Percentiles rank a stretch among this genome's conserved stretches.
These are phyloP conservation scores for Archilochus colubris DNA, from an alignment of 2,113 vertebrate species.

Conservation along the genomic window DNA sequence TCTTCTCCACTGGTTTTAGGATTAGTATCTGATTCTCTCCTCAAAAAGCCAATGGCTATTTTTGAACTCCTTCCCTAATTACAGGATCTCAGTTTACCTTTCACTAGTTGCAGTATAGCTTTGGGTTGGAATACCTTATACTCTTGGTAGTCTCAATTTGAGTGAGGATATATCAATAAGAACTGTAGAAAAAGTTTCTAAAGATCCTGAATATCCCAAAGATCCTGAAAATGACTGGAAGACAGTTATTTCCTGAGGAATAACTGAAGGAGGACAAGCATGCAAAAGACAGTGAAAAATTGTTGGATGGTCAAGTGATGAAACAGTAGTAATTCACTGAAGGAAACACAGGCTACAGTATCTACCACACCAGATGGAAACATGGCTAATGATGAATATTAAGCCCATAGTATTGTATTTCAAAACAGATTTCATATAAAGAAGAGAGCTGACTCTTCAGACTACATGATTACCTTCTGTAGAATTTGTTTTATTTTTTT, in stretches of 20 bases:
- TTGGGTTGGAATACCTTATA: neutral
- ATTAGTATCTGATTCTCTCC: accelerated
- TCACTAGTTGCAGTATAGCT: neutral
- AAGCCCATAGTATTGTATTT: neutral
- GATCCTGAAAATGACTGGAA: neutral
- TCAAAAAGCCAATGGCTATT: neutral
- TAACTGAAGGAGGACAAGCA: neutral
- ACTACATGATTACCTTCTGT: neutral
- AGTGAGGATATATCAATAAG: neutral
- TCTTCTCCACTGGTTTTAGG: neutral
- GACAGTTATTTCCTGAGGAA: neutral
- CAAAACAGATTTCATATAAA: neutral
- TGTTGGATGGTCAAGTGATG: neutral
- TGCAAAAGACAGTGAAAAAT: neutral
- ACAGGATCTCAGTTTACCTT: neutral
- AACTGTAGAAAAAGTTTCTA: neutral
- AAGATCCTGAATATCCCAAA: neutral
- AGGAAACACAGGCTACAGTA: neutral
- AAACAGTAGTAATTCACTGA: neutral
- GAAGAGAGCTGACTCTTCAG: neutral
- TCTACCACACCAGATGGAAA: neutral
- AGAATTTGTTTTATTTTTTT: neutral
- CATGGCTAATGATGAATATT: neutral
- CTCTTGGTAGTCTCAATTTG: neutral
- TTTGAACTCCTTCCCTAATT: neutral